Evolutionary conservation across 1,140 invertebrate genomes (phyloP).

Genomic region (Ctenoplectra terminalis): DNA sequence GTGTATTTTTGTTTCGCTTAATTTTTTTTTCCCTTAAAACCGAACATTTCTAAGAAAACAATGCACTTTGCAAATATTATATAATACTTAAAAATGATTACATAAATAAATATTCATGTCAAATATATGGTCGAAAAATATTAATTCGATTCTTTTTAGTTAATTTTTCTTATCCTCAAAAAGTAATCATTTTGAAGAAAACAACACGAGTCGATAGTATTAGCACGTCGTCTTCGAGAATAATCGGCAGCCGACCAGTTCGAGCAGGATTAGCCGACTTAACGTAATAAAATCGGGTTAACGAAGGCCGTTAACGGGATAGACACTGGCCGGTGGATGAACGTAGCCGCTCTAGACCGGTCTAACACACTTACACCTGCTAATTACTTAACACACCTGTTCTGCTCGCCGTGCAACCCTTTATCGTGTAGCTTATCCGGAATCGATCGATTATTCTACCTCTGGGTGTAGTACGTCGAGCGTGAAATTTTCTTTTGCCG

Average conservation of each 20-base stretch:
- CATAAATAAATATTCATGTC: too few relatives aligned
- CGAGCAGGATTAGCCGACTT: conserved; percentile 28
- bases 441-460: conserved; percentile 39
- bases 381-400: conserved; percentile 52
- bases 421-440: conserved; percentile 29
- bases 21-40: too few relatives aligned
- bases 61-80: too few relatives aligned
- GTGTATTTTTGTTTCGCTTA: too few relatives aligned
- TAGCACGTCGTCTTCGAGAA: neutral
- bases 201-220: neutral
- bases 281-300: conserved; percentile 51
- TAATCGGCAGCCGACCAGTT: neutral
- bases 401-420: neutral
- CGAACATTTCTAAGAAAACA: too few relatives aligned
- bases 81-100: too few relatives aligned
- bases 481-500: conserved; percentile 36
- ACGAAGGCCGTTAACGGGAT: conserved; percentile 44
- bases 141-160: too few relatives aligned
- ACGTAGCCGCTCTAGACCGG: neutral
- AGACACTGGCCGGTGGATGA: conserved; percentile 7
- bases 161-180: too few relatives aligned
- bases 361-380: conserved; percentile 32
- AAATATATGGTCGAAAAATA: too few relatives aligned
- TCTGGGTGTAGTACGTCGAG: neutral
- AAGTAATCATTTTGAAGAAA: neutral